These are phyloP conservation scores for Apoda limacodes DNA, from an alignment of 2,888 invertebrate species.

Conservation along the genomic window DNA sequence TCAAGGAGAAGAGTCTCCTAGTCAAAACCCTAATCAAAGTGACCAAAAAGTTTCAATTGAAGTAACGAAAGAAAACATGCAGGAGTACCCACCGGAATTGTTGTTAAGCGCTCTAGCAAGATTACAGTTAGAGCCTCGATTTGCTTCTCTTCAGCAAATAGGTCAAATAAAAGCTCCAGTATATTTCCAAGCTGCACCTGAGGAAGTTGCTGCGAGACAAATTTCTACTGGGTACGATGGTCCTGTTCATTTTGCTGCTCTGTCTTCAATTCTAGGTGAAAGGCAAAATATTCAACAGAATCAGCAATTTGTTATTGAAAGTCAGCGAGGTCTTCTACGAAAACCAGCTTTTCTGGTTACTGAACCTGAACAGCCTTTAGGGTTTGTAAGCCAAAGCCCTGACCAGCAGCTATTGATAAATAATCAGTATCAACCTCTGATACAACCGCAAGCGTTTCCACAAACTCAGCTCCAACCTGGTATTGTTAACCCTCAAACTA, in stretches of 20 bases:
- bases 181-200: constrained; percentile 32
- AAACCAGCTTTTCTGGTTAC: constrained; percentile 31
- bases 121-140: constrained; percentile 43
- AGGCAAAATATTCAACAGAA: constrained; percentile 27
- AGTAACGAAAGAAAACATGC: constrained; percentile 49
- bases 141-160: constrained; percentile 36
- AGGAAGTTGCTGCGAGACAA: constrained; percentile 31
- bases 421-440: constrained; percentile 15
- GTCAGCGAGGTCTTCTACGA: constrained; percentile 27
- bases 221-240: constrained; percentile 38
- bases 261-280: constrained; percentile 50
- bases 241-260: constrained; percentile 45
- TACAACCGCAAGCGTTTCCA: constrained; percentile 20
- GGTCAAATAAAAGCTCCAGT: constrained; percentile 35
- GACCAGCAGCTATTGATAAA: constrained; percentile 23
- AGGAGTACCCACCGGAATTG: constrained; percentile 52
- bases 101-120: constrained; percentile 49
- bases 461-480: constrained; percentile 33
- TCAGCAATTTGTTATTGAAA: constrained; percentile 21
- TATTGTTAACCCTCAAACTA: constrained; percentile 25
- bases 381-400: constrained; percentile 18
- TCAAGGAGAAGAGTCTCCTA: constrained; percentile 38
- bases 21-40: constrained; percentile 22
- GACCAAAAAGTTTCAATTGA: constrained; percentile 44
- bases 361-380: constrained; percentile 22